phyloP scores from a whole-genome alignment of 2,888 invertebrate species.

The Cantharis rufa region DNA sequence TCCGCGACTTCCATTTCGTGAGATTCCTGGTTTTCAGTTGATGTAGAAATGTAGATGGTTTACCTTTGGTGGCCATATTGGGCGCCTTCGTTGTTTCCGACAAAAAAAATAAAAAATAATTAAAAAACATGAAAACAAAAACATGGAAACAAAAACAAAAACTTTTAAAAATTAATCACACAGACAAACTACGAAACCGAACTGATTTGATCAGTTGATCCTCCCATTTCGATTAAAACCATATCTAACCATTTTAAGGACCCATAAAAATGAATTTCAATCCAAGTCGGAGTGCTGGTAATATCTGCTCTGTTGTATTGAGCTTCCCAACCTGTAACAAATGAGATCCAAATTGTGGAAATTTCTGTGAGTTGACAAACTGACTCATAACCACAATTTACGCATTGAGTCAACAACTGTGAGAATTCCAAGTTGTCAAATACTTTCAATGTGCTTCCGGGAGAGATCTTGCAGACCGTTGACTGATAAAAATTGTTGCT shows the following conservation, averaged over 20 bases:
- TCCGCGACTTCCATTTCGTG: too few relatives aligned
- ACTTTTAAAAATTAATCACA: too few relatives aligned
- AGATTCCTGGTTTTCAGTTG: too few relatives aligned
- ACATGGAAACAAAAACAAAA: too few relatives aligned
- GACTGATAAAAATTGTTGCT: constrained; percentile 98
- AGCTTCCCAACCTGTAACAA: constrained; percentile 99
- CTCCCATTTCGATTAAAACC: constrained; percentile 97
- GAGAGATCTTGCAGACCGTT: constrained; percentile 98
- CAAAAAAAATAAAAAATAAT: too few relatives aligned
- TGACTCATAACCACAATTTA: constrained; percentile 97
- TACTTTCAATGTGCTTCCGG: constrained; percentile 95
- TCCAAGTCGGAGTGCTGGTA: constrained; percentile 99
- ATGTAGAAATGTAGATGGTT: too few relatives aligned
- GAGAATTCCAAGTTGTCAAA: constrained; percentile 99
- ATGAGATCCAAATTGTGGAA: constrained; percentile 99
- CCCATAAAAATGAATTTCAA: constrained; percentile 97
- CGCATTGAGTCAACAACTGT: constrained; percentile 91
- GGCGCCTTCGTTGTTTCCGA: too few relatives aligned
- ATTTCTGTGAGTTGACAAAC: constrained; percentile 99
- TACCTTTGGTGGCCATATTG: too few relatives aligned
- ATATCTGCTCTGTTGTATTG: constrained; percentile 99
- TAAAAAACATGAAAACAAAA: too few relatives aligned
- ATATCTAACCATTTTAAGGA: constrained; percentile 98
- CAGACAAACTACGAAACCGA: constrained; percentile 76
- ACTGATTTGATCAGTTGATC: constrained; percentile 95